Evolutionary conservation across 2,113 vertebrate species (phyloP), one percentile per base, ranked within the genome.

Genomic region (Megalops atlanticus): DNA sequence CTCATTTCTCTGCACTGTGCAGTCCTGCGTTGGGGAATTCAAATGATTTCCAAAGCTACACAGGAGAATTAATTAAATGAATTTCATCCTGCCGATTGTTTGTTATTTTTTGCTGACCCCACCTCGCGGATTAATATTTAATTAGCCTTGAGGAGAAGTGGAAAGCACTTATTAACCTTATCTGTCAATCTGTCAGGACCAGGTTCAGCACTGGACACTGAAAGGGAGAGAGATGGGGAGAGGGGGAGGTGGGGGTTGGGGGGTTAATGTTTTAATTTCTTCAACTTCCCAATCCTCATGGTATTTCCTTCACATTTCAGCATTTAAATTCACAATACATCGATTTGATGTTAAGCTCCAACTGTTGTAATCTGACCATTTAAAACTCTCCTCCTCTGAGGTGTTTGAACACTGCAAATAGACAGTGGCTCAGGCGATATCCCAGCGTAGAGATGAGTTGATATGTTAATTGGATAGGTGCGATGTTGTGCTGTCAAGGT

Each of bases 51-150:
- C 88, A 91, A 92, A 88, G 89, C 92, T 92, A 86, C 84, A 85
- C 89, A 88, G 91, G 93, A 95, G 92, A 93, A 94, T 95, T 94
- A 94, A 95, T 95, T 94, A 95, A 92, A 93, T 5, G 85, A 92
- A 85, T 90, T 92, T 93, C 92, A 81, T 87, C 90, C 92, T 91
- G 93, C 87, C 85, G 82, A 91, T 92, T 89, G 92, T 88, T 91
- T 92, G 91, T 85, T 90, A 91, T 85, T 95, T 96, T 95, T 93
- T 94, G 94, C 95, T 96, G 95, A 95, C 94, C 95, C 94, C 91
- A 92, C 92, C 94, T 92, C 91, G 91, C 89, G 89, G 92, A 95
- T 96, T 95, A 96, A 95, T 95, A 95, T 95, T 96, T 95, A 94
- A 96, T 95, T 93, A 94, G 94, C 94, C 93, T 94, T 91, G 92